Base-by-base conservation (phyloP, 2,888 invertebrate species). In the Drosophila subsilvestris region DNA sequence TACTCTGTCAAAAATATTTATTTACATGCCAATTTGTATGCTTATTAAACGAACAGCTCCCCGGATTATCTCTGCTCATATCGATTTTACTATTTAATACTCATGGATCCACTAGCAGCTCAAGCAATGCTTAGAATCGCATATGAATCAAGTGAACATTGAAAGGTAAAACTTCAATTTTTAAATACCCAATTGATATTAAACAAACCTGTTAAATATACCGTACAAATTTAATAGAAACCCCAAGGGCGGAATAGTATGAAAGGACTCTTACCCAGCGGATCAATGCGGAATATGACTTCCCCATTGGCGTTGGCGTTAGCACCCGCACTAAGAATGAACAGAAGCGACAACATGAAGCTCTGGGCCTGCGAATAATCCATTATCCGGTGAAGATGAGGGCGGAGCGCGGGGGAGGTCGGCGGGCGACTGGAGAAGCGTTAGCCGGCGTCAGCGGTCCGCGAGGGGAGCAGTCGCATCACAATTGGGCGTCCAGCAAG, bases 221-320 rank as follows among this genome's bases (percentile, higher is more conserved):
- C n/a, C n/a, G n/a, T n/a, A n/a, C n/a, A n/a, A n/a, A n/a, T n/a
- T n/a, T n/a, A n/a, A n/a, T n/a, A n/a, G n/a, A n/a, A n/a, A n/a
- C n/a, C n/a, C n/a, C n/a, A n/a, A n/a, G n/a, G 12, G 6, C 6
- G 14, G 2, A 18, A 9, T 18, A 1, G 20, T 22, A 22, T 1
- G n/a, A 22, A 12, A 25, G n/a, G 6, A 7, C 51, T 74, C 87
- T 91, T 91, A 92, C 92, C 92, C 86, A 92, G 57, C 53, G 92
- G 92, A 90, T 92, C 92, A 71, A 92, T 90, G 68, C 92, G 92
- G 74, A 91, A 89, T 62, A 92, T 91, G 60, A 91, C 79, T 87
- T 91, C 92, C 67, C 87, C 89, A 74, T 86, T 78, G 63, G 84
- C 89, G 62, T 76, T 75, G 59, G 78, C 37, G n/a, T 37, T 37